phyloP scores from a whole-genome alignment of 37 sponge, comb jelly and placozoan species.

The Mnemiopsis leidyi region DNA sequence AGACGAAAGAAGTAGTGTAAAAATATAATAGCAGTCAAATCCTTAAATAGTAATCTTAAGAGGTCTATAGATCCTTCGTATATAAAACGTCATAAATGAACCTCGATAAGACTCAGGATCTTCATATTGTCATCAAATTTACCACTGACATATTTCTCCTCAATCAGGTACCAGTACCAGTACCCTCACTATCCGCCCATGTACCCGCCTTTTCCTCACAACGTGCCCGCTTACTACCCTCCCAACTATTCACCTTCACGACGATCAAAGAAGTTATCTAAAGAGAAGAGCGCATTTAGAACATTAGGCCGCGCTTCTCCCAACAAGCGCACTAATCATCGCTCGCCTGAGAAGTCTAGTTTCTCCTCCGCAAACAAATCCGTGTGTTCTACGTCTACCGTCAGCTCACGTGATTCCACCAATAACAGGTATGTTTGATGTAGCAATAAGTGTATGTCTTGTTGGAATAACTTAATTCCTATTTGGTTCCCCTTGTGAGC shows the following conservation, averaged over 20 bases:
- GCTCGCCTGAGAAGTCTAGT: neutral
- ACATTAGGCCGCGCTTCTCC: constrained; percentile 1
- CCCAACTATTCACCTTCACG: constrained; percentile 20
- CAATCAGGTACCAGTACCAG: neutral
- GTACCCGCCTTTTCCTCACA: neutral
- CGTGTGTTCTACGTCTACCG: neutral
- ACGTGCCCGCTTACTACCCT: constrained; percentile 32
- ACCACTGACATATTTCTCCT: too few species aligned
- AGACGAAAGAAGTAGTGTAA: too few species aligned
- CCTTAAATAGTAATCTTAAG: too few species aligned
- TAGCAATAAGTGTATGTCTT: too few species aligned
- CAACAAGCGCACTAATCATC: constrained; percentile 21
- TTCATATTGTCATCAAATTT: too few species aligned
- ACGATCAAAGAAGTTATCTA: neutral
- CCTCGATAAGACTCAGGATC: too few species aligned
- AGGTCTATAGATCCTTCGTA: too few species aligned
- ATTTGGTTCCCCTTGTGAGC: too few species aligned
- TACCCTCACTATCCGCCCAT: neutral
- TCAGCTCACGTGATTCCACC: constrained; percentile 10
- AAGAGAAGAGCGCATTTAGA: constrained; percentile 20
- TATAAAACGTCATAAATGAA: too few species aligned
- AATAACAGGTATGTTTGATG: neutral
- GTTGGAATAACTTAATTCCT: too few species aligned
- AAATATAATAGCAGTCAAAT: too few species aligned
- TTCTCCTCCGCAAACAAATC: constrained; percentile 40